Evolutionary conservation across 1,140 invertebrate genomes (phyloP), one percentile per base, ranked within the genome.

Genomic region (Orussus abietinus): DNA sequence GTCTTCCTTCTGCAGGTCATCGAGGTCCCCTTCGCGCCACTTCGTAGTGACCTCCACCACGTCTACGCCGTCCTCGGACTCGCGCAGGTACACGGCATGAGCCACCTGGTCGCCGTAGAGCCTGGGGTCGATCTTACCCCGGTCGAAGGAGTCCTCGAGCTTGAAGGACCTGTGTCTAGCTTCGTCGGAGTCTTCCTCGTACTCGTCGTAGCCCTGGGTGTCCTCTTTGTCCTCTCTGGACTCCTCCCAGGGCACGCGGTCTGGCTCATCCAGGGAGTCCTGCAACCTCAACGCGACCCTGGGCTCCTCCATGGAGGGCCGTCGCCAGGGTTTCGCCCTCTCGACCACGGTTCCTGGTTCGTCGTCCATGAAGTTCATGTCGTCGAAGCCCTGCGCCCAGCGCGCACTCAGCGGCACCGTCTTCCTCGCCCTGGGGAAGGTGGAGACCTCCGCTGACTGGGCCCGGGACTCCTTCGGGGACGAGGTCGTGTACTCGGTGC

Each of bases 361-460:
- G 12, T 77, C 71, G 12, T 67, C 66, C 1, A 52, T 51, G 7
- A 47, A 54, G 18, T 59, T 56, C 0, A 62, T 58, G 2, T 59
- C 53, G 0, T 53, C 59, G 34, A 79, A 80, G 35, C 74, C 64
- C 26, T 76, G 71, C 0, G 69, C 54, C 77, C 77, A 79, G 11
- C 66, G 62, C 0, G 63, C 59, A n/a, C 66, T 63, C n/a, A 77
- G 55, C 0, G 72, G 57, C 0, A 64, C 55, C 6, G 55, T 62
- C 30, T 60, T 78, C 44, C 57, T 63, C 3, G 53, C 25, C 26
- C 78, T 67, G 1, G 75, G 75, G 11, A 75, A 56, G 0, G 79
- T 80, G 0, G 76, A 68, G 10, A 69, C 76, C 7, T 79, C 77
- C 0, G 65, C 59, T 3, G 75, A 70, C 5, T 69, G 50, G 0